Conservation (phyloP, 2,888 invertebrate genomes). For the Lamproptera curius region DNA sequence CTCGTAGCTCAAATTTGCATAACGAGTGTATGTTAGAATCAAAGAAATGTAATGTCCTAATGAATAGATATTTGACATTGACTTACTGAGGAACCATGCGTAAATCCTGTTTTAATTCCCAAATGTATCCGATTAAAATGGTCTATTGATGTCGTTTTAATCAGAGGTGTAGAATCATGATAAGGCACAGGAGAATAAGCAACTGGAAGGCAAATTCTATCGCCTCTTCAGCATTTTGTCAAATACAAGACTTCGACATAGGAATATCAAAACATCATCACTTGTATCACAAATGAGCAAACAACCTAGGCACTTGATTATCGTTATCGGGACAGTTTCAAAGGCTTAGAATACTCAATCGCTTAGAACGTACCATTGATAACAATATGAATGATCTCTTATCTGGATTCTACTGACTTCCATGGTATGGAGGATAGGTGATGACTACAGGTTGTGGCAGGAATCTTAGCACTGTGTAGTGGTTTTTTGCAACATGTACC, state of each 20-base stretch:
- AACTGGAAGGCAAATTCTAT: conserved; percentile 79
- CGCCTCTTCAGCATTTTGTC: conserved; percentile 74
- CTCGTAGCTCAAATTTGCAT: too few relatives aligned
- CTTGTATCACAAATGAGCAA: conserved; percentile 82
- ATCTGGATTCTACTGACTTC: conserved; percentile 82
- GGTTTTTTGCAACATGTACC: too few relatives aligned
- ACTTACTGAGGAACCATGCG: conserved; percentile 69
- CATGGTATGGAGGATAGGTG: conserved; percentile 96
- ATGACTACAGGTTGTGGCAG: conserved; percentile 94
- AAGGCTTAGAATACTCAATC: too few relatives aligned
- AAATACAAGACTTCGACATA: conserved; percentile 77
- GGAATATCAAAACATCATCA: conserved; percentile 79
- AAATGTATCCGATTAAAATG: conserved; percentile 75
- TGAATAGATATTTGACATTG: too few relatives aligned
- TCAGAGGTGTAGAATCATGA: conserved; percentile 71
- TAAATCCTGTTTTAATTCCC: conserved; percentile 69
- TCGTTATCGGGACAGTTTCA: conserved; percentile 79
- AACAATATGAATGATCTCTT: conserved; percentile 88
- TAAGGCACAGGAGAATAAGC: conserved; percentile 76
- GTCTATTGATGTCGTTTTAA: conserved; percentile 58
- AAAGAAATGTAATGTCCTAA: too few relatives aligned
- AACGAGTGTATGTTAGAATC: too few relatives aligned
- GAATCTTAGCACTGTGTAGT: conserved; percentile 90
- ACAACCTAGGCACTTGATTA: conserved; percentile 80
- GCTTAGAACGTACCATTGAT: conserved; percentile 81